A percentile compares a stretch with the other conserved stretches of the same genome.
phyloP scores from a whole-genome alignment of 1,140 invertebrate genomes.

The Amyelois transitella region DNA sequence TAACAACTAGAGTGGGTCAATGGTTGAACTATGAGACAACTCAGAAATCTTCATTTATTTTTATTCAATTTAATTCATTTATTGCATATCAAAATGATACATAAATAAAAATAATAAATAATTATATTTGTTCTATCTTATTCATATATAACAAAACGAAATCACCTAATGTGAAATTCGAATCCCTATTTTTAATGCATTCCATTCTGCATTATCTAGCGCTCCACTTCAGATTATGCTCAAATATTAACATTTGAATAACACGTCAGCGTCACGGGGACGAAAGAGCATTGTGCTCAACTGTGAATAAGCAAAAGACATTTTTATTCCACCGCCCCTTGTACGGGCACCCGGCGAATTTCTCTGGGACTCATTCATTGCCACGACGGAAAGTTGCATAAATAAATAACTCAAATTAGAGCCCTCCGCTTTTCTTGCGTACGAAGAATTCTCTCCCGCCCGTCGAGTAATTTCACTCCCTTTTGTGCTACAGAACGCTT shows the following conservation, averaged over 20 bases:
- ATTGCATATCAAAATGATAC: too few species aligned
- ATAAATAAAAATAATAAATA: too few species aligned
- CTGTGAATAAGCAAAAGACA: slow-evolving; percentile 30
- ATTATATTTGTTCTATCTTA: too few species aligned
- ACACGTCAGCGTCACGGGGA: not conserved
- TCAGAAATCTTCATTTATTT: too few species aligned
- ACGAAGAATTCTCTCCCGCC: slow-evolving; percentile 14
- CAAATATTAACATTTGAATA: not conserved
- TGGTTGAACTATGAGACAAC: too few species aligned
- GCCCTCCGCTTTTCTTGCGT: slow-evolving; percentile 33
- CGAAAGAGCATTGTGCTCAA: not conserved
- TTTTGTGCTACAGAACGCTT: slow-evolving; percentile 19
- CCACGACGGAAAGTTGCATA: slow-evolving; percentile 44
- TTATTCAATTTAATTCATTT: too few species aligned
- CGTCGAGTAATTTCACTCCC: slow-evolving; percentile 20
- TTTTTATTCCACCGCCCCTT: slow-evolving; percentile 36
- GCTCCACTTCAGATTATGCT: not conserved
- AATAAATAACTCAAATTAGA: slow-evolving; percentile 55
- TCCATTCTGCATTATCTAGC: not conserved
- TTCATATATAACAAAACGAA: too few species aligned
- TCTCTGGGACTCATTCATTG: slow-evolving; percentile 34
- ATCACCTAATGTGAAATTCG: too few species aligned
- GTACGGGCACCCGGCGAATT: slow-evolving; percentile 7
- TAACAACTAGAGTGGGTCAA: too few species aligned
- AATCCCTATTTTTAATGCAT: too few species aligned